Conservation (phyloP, 2,113 vertebrate genomes). For the Tragelaphus buxtoni region DNA sequence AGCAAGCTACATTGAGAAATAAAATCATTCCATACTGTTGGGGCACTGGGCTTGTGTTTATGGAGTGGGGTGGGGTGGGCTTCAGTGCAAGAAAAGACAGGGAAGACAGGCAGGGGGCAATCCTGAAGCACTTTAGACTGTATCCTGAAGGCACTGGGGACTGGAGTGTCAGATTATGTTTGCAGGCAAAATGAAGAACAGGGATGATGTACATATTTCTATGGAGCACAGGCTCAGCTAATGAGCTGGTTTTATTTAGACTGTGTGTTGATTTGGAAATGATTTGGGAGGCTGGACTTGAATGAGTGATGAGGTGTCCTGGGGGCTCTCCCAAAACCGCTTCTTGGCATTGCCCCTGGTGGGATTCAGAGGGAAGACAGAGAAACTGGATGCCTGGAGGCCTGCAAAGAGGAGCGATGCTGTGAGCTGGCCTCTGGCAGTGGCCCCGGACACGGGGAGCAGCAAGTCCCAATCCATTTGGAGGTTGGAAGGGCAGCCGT, state of each 20-base stretch:
- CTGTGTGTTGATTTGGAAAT: neutral
- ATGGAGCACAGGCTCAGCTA: neutral
- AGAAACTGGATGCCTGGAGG: neutral
- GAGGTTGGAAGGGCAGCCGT: neutral
- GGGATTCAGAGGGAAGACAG: neutral
- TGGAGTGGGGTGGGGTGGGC: neutral
- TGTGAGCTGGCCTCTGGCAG: neutral
- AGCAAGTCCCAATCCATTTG: neutral
- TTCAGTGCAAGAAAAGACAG: neutral
- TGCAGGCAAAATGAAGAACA: neutral
- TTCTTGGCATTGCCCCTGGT: neutral
- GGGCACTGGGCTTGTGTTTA: neutral
- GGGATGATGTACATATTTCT: neutral
- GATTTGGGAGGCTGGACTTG: neutral
- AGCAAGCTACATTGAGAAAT: neutral
- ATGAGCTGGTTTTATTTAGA: neutral
- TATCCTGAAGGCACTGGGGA: neutral
- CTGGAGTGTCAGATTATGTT: neutral
- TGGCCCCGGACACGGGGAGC: neutral
- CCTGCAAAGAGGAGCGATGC: neutral
- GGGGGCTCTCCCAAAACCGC: conserved; percentile 45
- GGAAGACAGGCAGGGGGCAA: neutral
- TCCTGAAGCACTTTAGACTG: accelerated
- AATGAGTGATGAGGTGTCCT: conserved; percentile 41
- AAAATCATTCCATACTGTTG: neutral